phyloP scores from a whole-genome alignment of 2,113 vertebrate species.

The Protobothrops flavoviridis region DNA sequence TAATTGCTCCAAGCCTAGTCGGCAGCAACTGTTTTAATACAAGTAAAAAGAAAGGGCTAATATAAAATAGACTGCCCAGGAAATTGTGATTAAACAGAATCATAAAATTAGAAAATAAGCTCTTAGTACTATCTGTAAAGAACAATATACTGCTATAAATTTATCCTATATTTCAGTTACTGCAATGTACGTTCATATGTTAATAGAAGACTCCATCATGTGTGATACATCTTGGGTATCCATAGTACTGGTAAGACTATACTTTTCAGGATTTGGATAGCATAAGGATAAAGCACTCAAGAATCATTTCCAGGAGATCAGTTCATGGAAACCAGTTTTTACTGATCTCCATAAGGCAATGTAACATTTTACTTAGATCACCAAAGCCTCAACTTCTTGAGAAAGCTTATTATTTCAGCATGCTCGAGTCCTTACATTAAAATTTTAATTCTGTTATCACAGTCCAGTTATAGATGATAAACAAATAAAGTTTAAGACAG shows the following conservation, averaged over 20 bases:
- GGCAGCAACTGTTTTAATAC: neutral
- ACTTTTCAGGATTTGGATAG: too few relatives aligned
- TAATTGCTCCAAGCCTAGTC: neutral
- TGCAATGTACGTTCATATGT: too few relatives aligned
- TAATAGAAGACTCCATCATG: too few relatives aligned
- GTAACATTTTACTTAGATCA: neutral
- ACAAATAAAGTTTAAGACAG: too few relatives aligned
- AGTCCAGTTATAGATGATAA: too few relatives aligned
- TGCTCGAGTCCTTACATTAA: neutral
- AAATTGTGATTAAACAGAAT: neutral
- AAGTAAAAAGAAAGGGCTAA: conserved; percentile 32
- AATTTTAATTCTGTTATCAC: too few relatives aligned
- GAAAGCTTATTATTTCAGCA: neutral
- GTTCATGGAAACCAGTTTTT: neutral
- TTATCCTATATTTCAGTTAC: neutral
- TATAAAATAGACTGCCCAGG: accelerated
- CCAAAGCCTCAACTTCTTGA: neutral
- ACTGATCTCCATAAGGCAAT: neutral
- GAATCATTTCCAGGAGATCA: neutral
- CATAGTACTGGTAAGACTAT: too few relatives aligned
- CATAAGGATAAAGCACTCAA: neutral
- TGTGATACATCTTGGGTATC: too few relatives aligned
- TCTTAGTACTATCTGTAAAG: neutral
- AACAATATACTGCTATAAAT: neutral
- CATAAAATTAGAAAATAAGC: neutral